Evolutionary conservation across 2,113 vertebrate species (phyloP).

Genomic region (Columba livia): DNA sequence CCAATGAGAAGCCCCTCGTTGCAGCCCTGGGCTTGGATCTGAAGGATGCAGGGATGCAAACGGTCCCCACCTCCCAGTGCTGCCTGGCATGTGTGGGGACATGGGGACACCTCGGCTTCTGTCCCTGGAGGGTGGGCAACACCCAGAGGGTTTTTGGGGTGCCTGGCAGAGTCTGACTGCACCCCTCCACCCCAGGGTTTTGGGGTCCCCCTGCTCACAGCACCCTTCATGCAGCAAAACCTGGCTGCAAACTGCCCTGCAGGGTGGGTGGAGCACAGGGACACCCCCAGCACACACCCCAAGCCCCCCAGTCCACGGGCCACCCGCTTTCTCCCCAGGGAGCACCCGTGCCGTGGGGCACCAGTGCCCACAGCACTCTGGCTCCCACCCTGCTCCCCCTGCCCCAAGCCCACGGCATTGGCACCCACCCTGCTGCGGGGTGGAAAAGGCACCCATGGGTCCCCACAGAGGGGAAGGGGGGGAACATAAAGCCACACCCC

Average conservation of each 20-base stretch:
- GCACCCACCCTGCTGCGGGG: background rate
- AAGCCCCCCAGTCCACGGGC: background rate
- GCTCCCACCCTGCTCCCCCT: background rate
- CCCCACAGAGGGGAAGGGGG: background rate
- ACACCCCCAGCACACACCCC: background rate
- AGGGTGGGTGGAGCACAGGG: background rate
- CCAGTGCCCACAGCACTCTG: background rate
- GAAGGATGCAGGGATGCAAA: background rate
- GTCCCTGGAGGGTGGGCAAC: background rate
- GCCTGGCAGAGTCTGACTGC: background rate
- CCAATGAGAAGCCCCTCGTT: background rate
- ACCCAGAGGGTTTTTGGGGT: background rate
- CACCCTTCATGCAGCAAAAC: background rate
- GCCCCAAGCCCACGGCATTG: fast-evolving
- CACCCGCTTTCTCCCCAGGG: background rate
- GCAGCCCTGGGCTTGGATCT: background rate
- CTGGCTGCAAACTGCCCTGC: background rate
- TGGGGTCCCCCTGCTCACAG: background rate
- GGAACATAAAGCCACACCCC: background rate
- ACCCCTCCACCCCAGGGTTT: background rate
- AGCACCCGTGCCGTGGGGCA: too few species aligned
- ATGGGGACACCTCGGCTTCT: background rate
- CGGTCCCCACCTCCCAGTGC: fast-evolving
- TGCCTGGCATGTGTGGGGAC: background rate
- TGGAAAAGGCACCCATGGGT: background rate